Evolutionary conservation across 2,888 invertebrate species (phyloP), one percentile per base, ranked within the genome.

Genomic region (Melinaea menophilus): DNA sequence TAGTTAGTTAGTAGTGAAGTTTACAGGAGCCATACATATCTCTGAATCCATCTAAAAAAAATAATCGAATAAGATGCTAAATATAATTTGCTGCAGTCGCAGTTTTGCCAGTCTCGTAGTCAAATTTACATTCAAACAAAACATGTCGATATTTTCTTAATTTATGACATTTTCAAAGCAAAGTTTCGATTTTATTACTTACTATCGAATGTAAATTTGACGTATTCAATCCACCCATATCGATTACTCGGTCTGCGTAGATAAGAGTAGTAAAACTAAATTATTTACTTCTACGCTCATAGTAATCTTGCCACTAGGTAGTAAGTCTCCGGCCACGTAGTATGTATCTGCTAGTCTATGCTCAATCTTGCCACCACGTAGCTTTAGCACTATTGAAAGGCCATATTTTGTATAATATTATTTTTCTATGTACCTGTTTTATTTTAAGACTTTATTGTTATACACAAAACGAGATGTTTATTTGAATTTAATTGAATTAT

Each of bases 291-390:
- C 71, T 69, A 72, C 74, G 82, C 82, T 81, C 80, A 79, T 75
- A 71, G 72, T 70, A 77, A 73, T 79, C 81, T 82, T 80, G 84
- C 84, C 84, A 84, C 66, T 71, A 76, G 75, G 70, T 69, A 62
- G 70, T 76, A 78, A 73, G 73, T 75, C 68, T 71, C 72, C 72
- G 72, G 76, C 75, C 76, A 76, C 70, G 66, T 76, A 75, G 66
- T 60, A 67, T 64, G 65, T 69, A 70, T 71, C 31, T 62, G 73
- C 71, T 73, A 75, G 69, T 74, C 71, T 63, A 67, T 72, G 75
- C 77, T 78, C 76, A 78, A 76, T 75, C 69, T 76, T 73, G 74
- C 72, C 70, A 68, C 65, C 60, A 59, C 54, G 31, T 51, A 51
- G 41, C 41, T 51, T 51, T 46, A 22, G 58, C 37, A 22, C 51